These are phyloP conservation scores for Poeciliopsis occidentalis DNA, from an alignment of 2,113 vertebrate genomes.

Conservation along the genomic window DNA sequence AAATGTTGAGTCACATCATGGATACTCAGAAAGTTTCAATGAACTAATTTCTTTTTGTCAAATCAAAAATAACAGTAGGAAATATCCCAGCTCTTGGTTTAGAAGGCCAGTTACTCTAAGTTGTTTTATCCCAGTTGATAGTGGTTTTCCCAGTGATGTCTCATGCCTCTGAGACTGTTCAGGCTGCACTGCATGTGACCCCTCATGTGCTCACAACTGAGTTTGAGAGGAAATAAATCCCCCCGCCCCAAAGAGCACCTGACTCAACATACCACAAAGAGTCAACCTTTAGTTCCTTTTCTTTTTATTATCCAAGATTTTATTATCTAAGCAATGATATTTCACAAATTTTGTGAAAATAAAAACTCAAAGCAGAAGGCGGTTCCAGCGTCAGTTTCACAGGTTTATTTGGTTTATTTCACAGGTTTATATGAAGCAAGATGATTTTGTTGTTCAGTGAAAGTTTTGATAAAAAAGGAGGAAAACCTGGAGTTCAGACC, in stretches of 20 bases:
- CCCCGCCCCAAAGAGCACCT: slow-evolving; percentile 56
- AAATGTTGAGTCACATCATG: too few relatives aligned
- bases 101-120: neutral
- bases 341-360: neutral
- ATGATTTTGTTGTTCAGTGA: neutral
- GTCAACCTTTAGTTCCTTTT: slow-evolving; percentile 16
- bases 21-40: too few relatives aligned
- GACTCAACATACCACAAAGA: slow-evolving; percentile 67
- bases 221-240: slow-evolving; percentile 63
- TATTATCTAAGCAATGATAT: neutral
- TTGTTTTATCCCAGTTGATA: neutral
- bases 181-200: slow-evolving; percentile 72
- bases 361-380: neutral
- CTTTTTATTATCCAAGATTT: slow-evolving; percentile 10
- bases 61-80: neutral
- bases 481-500: neutral
- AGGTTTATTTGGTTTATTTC: neutral
- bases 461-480: neutral
- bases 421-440: neutral
- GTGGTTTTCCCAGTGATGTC: slow-evolving; percentile 36
- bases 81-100: neutral
- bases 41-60: too few relatives aligned
- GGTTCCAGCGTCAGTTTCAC: neutral
- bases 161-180: slow-evolving; percentile 44
- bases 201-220: slow-evolving; percentile 72